phyloP scores from a whole-genome alignment of 64 coral and sea anemone species.

The Montipora sp. region DNA sequence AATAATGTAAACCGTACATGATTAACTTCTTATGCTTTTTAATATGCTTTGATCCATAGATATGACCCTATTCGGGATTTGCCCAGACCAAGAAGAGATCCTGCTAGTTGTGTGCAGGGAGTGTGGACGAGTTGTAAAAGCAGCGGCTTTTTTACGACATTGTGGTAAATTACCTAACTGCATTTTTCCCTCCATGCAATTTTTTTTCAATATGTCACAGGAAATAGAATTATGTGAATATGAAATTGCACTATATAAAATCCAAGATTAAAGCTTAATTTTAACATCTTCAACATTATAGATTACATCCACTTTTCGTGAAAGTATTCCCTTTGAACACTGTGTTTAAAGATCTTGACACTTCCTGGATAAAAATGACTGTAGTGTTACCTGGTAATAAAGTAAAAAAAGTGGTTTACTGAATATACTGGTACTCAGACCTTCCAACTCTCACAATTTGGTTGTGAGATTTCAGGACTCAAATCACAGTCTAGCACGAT shows the following conservation, averaged over 20 bases:
- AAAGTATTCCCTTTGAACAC: too few species aligned
- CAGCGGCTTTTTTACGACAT: constrained; percentile 82
- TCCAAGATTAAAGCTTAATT: not conserved
- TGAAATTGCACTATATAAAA: too few species aligned
- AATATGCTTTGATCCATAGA: constrained; percentile 78
- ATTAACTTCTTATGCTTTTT: constrained; percentile 59
- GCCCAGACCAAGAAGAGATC: constrained; percentile 92
- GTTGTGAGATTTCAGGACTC: too few species aligned
- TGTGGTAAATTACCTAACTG: constrained; percentile 71
- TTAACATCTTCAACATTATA: not conserved
- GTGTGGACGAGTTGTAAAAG: constrained; percentile 85
- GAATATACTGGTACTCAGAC: too few species aligned
- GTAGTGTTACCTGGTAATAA: not conserved
- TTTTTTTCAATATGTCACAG: too few species aligned
- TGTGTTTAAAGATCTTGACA: too few species aligned
- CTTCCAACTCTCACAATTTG: too few species aligned
- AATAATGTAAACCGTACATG: constrained; percentile 75
- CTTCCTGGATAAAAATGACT: not conserved
- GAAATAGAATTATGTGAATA: constrained; percentile 4
- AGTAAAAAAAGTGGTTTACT: too few species aligned
- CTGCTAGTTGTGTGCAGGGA: constrained; percentile 85
- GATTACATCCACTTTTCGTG: too few species aligned
- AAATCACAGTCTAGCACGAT: too few species aligned
- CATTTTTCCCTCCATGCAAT: not conserved
- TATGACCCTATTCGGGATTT: constrained; percentile 93